Base-by-base conservation (phyloP, 2,888 invertebrate genomes). In the Mesochorus sp. region DNA sequence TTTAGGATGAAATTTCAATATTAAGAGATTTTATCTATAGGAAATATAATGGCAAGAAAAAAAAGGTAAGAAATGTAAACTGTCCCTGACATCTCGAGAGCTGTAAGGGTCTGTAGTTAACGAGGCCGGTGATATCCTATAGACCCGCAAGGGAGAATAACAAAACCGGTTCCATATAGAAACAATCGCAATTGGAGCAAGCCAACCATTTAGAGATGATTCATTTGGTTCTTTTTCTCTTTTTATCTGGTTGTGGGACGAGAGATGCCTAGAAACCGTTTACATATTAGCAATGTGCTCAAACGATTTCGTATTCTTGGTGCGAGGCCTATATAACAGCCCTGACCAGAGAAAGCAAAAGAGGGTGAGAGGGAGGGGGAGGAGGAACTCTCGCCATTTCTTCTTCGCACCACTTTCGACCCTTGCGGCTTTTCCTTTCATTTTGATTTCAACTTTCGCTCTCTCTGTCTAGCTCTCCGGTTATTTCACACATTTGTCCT, bases 171-270 rank as follows among this genome's bases (percentile, higher is more conserved):
- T 26, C 57, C 64, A 26, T 67, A 76, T 76, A 66, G 80, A 80
- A 79, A 85, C 84, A 84, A 85, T 86, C 84, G 85, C 80, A 87
- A 86, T 81, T 73, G 82, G 82, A 82, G 82, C 84, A 83, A 83
- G 79, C 82, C 47, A 39, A 73, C 39, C 83, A 83, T 85, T 87
- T 84, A 75, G 74, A 47, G 75, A 86, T 86, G 85, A 86, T 86
- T 85, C 83, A 86, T 84, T 83, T 75, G 77, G 72, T 61, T n/a
- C n/a, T n/a, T 67, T 72, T 66, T 75, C 62, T 55, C 49, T 68
- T 24, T 17, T 10, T n/a, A 10, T 53, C 12, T 37, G 39, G 6
- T 6, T 5, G 6, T 6, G 47, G n/a, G 39, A 67, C 28, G 53
- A 12, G 55, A 51, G 26, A 37, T 47, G 28, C 64, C 49, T 49